phyloP scores from a whole-genome alignment of 2,113 vertebrate species.

The Oncorhynchus tshawytscha region DNA sequence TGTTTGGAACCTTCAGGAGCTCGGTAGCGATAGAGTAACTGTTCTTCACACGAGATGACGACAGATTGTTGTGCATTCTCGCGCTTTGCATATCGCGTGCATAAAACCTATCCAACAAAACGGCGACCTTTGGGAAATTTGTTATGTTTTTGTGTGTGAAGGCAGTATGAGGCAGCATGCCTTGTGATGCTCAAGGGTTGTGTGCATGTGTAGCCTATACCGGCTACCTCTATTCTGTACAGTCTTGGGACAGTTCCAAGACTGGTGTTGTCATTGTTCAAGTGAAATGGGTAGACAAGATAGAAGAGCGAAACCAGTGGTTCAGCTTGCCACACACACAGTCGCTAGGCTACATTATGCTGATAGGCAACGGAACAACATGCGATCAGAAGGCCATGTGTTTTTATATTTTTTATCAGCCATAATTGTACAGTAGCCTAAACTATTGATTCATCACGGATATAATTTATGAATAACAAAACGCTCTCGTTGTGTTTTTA shows the following conservation, averaged over 20 bases:
- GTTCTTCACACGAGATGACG: neutral
- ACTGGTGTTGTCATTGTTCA: neutral
- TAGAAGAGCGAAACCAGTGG: neutral
- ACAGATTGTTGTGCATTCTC: neutral
- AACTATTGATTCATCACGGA: too few relatives aligned
- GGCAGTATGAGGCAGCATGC: neutral
- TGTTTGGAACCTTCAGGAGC: neutral
- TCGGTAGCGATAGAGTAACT: neutral
- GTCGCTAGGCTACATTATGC: neutral
- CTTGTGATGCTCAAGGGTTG: neutral
- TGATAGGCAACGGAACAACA: neutral
- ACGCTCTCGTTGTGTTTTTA: too few relatives aligned
- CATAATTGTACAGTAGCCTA: neutral
- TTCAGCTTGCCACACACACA: neutral
- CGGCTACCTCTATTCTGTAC: neutral
- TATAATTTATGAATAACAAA: too few relatives aligned
- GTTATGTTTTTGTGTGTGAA: neutral
- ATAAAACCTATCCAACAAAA: neutral
- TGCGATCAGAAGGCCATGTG: neutral
- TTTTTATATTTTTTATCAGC: neutral
- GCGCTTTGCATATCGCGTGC: neutral
- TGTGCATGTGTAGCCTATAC: neutral
- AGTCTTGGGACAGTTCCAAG: too few relatives aligned
- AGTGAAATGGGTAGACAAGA: neutral
- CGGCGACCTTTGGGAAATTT: neutral